phyloP scores from a whole-genome alignment of 2,888 invertebrate genomes.

The Oscheius sp. region DNA sequence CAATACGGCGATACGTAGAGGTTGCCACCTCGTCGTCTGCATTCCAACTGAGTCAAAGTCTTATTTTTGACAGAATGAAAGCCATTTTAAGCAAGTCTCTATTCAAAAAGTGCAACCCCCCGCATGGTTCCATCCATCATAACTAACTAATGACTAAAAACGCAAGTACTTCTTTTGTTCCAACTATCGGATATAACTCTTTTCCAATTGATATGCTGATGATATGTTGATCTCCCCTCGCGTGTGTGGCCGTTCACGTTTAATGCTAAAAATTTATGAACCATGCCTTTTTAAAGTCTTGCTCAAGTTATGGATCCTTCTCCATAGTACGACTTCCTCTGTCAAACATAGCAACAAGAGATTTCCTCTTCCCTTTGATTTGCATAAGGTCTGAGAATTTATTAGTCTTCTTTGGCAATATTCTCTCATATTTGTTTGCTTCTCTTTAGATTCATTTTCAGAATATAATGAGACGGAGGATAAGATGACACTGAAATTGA shows the following conservation, averaged over 20 bases:
- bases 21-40: not conserved
- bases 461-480: conserved; percentile 11
- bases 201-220: conserved; percentile 1
- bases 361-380: conserved; percentile 2
- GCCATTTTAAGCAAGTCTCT: conserved; percentile 4
- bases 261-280: not conserved
- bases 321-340: not conserved
- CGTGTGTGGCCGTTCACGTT: not conserved
- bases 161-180: no score
- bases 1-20: conserved; percentile 9
- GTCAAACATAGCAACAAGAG: conserved; percentile 16
- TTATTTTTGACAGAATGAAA: not conserved
- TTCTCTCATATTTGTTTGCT: not conserved
- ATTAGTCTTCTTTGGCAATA: conserved; percentile 8
- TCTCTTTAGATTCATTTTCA: not conserved
- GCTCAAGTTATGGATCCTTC: not conserved
- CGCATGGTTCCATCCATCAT: conserved; percentile 7
- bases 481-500: conserved; percentile 12
- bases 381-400: no score
- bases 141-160: not conserved
- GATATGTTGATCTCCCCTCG: not conserved
- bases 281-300: no score
- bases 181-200: not conserved
- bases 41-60: no score
- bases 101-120: conserved; percentile 8